A percentile compares a stretch with the other conserved stretches of the same genome.
Conservation (phyloP, 2,113 vertebrate species). For the Sterna hirundo region DNA sequence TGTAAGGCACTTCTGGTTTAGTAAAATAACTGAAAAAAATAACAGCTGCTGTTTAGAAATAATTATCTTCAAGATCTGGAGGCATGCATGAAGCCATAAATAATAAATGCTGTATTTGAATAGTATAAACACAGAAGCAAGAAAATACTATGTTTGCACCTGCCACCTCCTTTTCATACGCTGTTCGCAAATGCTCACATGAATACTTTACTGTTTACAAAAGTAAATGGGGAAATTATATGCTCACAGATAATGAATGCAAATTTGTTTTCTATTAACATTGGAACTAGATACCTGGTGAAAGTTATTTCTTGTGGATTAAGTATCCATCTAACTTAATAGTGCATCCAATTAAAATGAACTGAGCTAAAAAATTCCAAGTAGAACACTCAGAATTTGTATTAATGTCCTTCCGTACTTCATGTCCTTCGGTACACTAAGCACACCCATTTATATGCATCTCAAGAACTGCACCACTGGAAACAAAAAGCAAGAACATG, state of each 20-base stretch:
- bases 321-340: background rate
- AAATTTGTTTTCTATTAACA: background rate
- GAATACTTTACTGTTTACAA: background rate
- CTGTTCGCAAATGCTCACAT: background rate
- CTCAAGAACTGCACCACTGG: background rate
- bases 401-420: background rate
- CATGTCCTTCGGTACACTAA: background rate
- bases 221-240: background rate
- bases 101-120: background rate
- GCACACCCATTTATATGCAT: background rate
- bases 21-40: background rate
- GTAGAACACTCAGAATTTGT: background rate
- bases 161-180: background rate
- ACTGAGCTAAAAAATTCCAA: background rate
- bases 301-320: background rate
- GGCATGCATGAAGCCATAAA: background rate
- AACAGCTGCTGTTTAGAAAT: background rate
- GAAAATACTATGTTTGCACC: background rate
- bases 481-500: background rate
- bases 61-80: background rate
- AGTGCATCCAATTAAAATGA: background rate
- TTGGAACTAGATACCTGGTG: background rate
- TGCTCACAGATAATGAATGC: background rate
- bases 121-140: background rate
- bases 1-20: background rate